Evolutionary conservation across 2,113 vertebrate genomes (phyloP), one percentile per base, ranked within the genome.

Genomic region (Pseudorectes ferrugineus): DNA sequence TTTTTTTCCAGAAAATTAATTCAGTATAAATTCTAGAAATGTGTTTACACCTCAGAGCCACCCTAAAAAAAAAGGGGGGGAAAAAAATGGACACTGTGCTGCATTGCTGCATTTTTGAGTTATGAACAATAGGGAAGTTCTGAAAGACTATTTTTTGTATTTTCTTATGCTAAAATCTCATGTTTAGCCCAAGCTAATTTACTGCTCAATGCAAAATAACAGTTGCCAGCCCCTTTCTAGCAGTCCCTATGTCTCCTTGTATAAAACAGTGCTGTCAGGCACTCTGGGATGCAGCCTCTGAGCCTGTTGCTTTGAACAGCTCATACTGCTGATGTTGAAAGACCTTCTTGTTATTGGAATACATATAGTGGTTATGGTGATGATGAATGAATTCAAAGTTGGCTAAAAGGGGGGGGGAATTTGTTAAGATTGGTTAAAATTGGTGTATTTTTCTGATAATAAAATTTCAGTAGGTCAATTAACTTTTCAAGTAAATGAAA

Each of bases 41-140:
- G 11, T 40, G 4, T 73, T 80, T 68, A 35, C 4, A 12, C 23
- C 29, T 79, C 19, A 49, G 24, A 55, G 24, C 1, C 2, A 22
- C 43, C 2, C 4, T 49, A 42, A 11, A 36, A 36, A 35, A 35
- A 19, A 22, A 31, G 4, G 4, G 3, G 2, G 1, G 1, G 1
- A 40, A 13, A 40, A 40, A 40, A 17, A 48, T 4, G 3, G 29
- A 5, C 3, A 6, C 18, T 0, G 0, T 76, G n/a, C 11, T 66
- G 6, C 15, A 25, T n/a, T 70, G 21, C 19, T 67, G 6, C 13
- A 20, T 22, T 57, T 35, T 65, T 70, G 6, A 59, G 22, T 81
- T 38, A 25, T 8, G 46, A 83, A 12, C 12, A 40, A 28, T 23
- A 79, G 13, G 6, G 2, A 54, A 49, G 12, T 49, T 49, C 45